Evolutionary conservation across 2,888 invertebrate species (phyloP), one percentile per base, ranked within the genome.

Genomic region (Protula sp.): DNA sequence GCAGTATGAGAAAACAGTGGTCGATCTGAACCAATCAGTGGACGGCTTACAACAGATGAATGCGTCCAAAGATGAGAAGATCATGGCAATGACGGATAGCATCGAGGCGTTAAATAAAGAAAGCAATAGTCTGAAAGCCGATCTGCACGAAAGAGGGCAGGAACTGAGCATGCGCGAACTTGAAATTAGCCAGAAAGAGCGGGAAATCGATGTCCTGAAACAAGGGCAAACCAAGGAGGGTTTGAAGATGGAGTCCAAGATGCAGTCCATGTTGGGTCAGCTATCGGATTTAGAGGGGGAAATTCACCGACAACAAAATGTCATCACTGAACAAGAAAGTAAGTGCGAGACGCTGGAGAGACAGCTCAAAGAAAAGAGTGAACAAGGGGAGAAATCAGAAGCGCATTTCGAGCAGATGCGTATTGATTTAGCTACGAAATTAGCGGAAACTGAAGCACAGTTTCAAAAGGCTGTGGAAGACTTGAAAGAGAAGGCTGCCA

Each of bases 381-480:
- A 58, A n/a, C 55, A 38, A 22, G 24, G 26, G 28, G 51, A 51
- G 52, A 47, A 61, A 26, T 55, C 58, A 27, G 28, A 30, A 9
- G n/a, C 50, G 14, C 28, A 48, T 27, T 50, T 29, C 5, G 29
- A 48, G 28, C 47, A 54, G 4, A 30, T 55, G 4, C 28, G 22
- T 38, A 48, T 19, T 38, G 38, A 9, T 9, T 14, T 38, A 19
- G 38, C 9, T 38, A 38, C 19, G 38, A 19, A 9, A 19, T 9
- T 38, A 38, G 9, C 9, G 9, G 38, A 38, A 38, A 38, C 9
- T 9, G 38, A 38, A 19, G 38, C 9, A 38, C 9, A 19, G 9
- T 38, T 38, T 9, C 9, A 38, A 38, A 19, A 9, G 19, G 19
- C 19, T 38, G 38, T 14, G 38, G 9, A 14, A 38, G 19, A 38